Base-by-base conservation (phyloP, 2,113 vertebrate species). In the Myotis lucifugus region DNA sequence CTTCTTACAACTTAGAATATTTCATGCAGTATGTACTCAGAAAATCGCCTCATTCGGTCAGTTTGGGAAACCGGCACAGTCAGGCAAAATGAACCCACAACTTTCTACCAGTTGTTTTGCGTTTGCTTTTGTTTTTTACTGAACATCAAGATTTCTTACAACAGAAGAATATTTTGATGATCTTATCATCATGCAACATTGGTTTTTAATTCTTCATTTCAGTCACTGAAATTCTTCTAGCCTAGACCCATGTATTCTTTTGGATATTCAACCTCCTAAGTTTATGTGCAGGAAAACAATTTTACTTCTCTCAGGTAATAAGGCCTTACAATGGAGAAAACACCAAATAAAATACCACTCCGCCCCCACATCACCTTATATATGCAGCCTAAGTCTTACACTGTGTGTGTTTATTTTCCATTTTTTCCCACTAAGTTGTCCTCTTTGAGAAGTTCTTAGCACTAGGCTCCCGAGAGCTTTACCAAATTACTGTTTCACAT, bases 401-500 rank as follows among this genome's bases (percentile, higher is more conserved):
- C 34, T 1, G 0, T 34, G 3, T 29, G 19, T 94, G 59, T 86
- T 94, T 87, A 18, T 88, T 90, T 93, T 79, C 84, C 64, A 64
- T 90, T 46, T 67, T 67, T 66, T 14, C 46, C 34, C 21, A 32
- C 13, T 13, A 42, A 79, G 50, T 15, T 27, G 42, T 91, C 42
- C 86, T 46, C 40, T 37, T 84, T 72, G 81, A 89, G 76, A 95
- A 73, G 27, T 70, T 70, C 91, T 81, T 40, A 86, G 87, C 87
- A 83, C 64, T 52, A 42, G 42, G 69, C 32, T 50, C 54, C 27
- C 17, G 56, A 78, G 88, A 93, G 52, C 61, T 83, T 56, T 34
- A 4, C 27, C 10, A 48, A 88, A 85, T 77, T 46, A 70, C 27
- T 67, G 1, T 6, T 88, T 91, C 92, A 89, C n/a, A 79, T 32